Conservation (phyloP, 2,113 vertebrate genomes). For the Hiodon tergisus region DNA sequence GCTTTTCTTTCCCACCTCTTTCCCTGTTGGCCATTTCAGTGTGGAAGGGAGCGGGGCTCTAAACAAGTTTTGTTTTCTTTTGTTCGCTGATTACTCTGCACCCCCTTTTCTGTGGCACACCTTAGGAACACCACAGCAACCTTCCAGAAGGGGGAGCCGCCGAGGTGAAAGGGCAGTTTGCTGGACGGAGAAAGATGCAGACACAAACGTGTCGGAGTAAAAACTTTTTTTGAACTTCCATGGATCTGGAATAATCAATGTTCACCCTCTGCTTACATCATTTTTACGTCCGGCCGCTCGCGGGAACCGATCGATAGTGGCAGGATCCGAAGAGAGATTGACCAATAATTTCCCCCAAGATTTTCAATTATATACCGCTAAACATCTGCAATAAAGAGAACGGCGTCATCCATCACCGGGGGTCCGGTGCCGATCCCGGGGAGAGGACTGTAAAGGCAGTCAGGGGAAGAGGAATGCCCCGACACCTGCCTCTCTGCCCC, state of each 20-base stretch:
- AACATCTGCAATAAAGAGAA: constrained; percentile 48
- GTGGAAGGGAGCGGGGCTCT: background rate
- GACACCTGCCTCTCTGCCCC: constrained; percentile 25
- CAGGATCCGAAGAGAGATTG: constrained; percentile 39
- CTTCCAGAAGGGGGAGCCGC: background rate
- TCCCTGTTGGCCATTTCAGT: background rate
- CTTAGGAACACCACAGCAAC: background rate
- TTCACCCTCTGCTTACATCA: constrained; percentile 31
- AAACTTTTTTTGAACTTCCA: constrained; percentile 19
- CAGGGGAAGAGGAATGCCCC: constrained; percentile 35
- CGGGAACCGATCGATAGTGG: constrained; percentile 34
- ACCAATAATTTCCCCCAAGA: constrained; percentile 42
- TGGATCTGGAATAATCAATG: constrained; percentile 42
- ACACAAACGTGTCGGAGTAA: no score
- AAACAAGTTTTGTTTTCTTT: background rate
- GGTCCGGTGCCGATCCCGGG: constrained; percentile 34
- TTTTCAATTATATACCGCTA: constrained; percentile 57
- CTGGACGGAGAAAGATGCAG: no score
- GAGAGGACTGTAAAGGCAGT: constrained; percentile 43
- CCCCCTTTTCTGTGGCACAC: background rate
- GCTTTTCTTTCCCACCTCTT: background rate
- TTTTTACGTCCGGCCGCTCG: constrained; percentile 41
- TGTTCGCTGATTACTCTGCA: background rate
- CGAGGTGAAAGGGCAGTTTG: background rate
- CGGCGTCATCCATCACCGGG: constrained; percentile 41